Conservation (phyloP, 1,140 invertebrate genomes). For the Drosophila albomicans region DNA sequence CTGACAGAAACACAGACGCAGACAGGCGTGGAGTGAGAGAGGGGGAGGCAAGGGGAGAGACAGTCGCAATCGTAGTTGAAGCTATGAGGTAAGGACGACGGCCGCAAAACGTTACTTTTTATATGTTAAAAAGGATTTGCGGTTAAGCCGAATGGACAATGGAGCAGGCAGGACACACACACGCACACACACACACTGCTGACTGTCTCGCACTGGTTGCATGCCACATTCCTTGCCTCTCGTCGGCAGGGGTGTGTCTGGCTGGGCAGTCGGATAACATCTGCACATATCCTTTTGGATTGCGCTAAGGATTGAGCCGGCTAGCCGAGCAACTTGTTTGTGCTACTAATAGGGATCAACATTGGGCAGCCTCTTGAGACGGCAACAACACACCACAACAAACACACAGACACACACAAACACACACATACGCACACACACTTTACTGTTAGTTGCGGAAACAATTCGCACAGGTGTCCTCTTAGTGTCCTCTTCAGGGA, state of each 20-base stretch:
- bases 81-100: constrained; percentile 32
- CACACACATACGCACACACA: too few relatives aligned
- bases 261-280: constrained; percentile 62
- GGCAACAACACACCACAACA: constrained; percentile 18
- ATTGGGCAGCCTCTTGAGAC: constrained; percentile 79
- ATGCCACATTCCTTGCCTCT: constrained; percentile 13
- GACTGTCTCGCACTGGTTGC: constrained; percentile 66
- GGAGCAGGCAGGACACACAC: constrained; percentile 29
- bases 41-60: too few relatives aligned
- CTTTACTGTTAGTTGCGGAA: background rate
- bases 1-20: constrained; percentile 20
- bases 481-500: constrained; percentile 29
- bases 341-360: constrained; percentile 82
- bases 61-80: constrained; percentile 12
- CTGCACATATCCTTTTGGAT: constrained; percentile 70
- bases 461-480: constrained; percentile 47
- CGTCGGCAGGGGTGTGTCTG: background rate
- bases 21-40: background rate
- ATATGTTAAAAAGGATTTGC: constrained; percentile 84
- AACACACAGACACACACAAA: background rate
- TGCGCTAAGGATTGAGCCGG: constrained; percentile 35
- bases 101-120: constrained; percentile 77
- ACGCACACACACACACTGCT: constrained; percentile 7
- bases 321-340: constrained; percentile 69
- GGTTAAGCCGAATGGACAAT: constrained; percentile 80